Evolutionary conservation across 2,888 invertebrate genomes (phyloP).

Genomic region (Lasioglossum malachurum): DNA sequence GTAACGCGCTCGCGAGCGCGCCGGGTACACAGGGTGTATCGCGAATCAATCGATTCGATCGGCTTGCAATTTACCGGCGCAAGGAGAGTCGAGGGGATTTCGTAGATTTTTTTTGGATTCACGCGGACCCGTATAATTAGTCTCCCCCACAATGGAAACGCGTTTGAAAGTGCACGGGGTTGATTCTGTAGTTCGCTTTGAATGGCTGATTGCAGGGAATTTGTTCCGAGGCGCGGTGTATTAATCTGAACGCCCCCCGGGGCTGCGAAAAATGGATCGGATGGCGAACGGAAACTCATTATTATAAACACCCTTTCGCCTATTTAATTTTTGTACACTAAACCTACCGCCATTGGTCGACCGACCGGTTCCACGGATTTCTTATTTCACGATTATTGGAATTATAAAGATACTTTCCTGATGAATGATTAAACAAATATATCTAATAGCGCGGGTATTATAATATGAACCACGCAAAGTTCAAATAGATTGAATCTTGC

Average conservation of each 20-base stretch:
- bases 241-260: not conserved
- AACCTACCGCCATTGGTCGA: too few relatives aligned
- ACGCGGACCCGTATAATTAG: slow-evolving; percentile 36
- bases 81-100: slow-evolving; percentile 41
- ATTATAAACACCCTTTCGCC: not conserved
- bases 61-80: slow-evolving; percentile 46
- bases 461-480: too few relatives aligned
- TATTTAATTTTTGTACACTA: not conserved
- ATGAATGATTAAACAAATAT: too few relatives aligned
- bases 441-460: too few relatives aligned
- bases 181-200: slow-evolving; percentile 14
- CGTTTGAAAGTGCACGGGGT: slow-evolving; percentile 10
- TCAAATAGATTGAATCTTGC: too few relatives aligned
- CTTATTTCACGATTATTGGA: too few relatives aligned
- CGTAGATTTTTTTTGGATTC: slow-evolving; percentile 15
- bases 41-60: slow-evolving; percentile 54
- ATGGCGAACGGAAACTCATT: not conserved
- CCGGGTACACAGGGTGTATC: slow-evolving; percentile 29
- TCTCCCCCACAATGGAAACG: slow-evolving; percentile 1
- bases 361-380: too few relatives aligned
- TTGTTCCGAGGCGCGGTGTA: not conserved
- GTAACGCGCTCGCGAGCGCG: not conserved
- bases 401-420: too few relatives aligned
- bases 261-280: not conserved
- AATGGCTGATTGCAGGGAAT: slow-evolving; percentile 8